phyloP scores from a whole-genome alignment of 2,888 invertebrate species.

The Eledona agricola region DNA sequence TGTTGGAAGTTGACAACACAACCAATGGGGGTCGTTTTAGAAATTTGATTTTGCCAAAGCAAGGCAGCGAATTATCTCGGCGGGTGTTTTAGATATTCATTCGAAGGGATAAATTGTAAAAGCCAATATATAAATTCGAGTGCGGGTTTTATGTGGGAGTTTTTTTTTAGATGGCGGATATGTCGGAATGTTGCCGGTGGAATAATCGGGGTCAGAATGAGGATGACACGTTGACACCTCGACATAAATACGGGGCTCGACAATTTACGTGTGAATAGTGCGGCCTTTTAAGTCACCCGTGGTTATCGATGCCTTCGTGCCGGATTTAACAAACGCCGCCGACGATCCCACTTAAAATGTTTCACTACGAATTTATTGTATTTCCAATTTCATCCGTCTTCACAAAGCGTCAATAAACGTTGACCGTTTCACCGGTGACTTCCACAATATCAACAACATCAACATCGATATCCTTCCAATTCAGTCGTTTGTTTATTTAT shows the following conservation, averaged over 20 bases:
- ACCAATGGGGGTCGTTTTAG: conserved; percentile 14
- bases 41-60: conserved; percentile 10
- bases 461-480: conserved; percentile 24
- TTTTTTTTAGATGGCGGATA: conserved; percentile 6
- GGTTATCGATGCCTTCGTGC: conserved; percentile 32
- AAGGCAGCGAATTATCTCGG: conserved; percentile 1
- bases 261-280: conserved; percentile 28
- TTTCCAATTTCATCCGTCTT: conserved; percentile 23
- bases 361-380: conserved; percentile 31
- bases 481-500: conserved; percentile 29
- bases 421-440: conserved; percentile 29
- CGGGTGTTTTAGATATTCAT: conserved; percentile 6
- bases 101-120: conserved; percentile 9
- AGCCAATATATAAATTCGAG: conserved; percentile 16
- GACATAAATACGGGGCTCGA: no score
- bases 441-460: conserved; percentile 29
- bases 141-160: not conserved
- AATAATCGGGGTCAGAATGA: conserved; percentile 17
- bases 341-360: conserved; percentile 19
- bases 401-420: conserved; percentile 27
- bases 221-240: conserved; percentile 20
- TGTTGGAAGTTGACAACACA: conserved; percentile 7
- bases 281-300: conserved; percentile 21
- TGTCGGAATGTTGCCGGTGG: conserved; percentile 2
- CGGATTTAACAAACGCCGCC: conserved; percentile 27